These are phyloP conservation scores for Drosophila triauraria DNA, from an alignment of 1,140 invertebrate species.

Conservation along the genomic window DNA sequence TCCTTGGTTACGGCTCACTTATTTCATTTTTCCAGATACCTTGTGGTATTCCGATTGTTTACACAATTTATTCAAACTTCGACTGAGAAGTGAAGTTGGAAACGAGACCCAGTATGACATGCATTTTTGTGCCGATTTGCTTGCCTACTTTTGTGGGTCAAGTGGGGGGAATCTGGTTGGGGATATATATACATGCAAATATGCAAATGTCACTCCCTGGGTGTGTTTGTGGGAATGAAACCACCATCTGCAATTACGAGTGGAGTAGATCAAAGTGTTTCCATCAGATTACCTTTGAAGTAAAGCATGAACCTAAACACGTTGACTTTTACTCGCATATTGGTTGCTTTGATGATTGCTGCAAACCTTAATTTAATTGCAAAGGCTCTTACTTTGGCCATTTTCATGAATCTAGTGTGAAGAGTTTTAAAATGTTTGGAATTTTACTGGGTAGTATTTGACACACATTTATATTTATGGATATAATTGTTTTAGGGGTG, in stretches of 20 bases:
- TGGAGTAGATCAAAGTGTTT: constrained; percentile 37
- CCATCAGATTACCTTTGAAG: constrained; percentile 27
- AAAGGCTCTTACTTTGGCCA: not conserved
- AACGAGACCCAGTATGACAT: constrained; percentile 47
- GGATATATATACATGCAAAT: not conserved
- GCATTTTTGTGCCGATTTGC: constrained; percentile 60
- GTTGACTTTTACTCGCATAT: not conserved
- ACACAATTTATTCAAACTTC: constrained; percentile 65
- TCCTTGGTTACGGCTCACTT: constrained; percentile 62
- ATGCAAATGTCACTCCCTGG: constrained; percentile 18
- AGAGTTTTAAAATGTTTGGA: too few species aligned
- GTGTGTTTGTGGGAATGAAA: constrained; percentile 18
- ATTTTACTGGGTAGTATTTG: too few species aligned
- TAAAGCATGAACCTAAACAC: constrained; percentile 1
- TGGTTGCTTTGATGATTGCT: not conserved
- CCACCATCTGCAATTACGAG: constrained; percentile 41
- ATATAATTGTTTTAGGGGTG: too few species aligned
- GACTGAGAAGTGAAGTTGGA: constrained; percentile 7
- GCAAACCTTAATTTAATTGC: not conserved
- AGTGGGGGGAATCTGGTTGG: constrained; percentile 27
- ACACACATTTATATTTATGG: too few species aligned
- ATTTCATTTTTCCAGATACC: constrained; percentile 63
- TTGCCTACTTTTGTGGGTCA: constrained; percentile 64
- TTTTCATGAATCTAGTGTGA: not conserved
- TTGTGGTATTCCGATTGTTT: constrained; percentile 65